Percentiles rank a stretch among this genome's conserved stretches.
Conservation (phyloP, 2,113 vertebrate genomes). For the Bagarius yarrelli region DNA sequence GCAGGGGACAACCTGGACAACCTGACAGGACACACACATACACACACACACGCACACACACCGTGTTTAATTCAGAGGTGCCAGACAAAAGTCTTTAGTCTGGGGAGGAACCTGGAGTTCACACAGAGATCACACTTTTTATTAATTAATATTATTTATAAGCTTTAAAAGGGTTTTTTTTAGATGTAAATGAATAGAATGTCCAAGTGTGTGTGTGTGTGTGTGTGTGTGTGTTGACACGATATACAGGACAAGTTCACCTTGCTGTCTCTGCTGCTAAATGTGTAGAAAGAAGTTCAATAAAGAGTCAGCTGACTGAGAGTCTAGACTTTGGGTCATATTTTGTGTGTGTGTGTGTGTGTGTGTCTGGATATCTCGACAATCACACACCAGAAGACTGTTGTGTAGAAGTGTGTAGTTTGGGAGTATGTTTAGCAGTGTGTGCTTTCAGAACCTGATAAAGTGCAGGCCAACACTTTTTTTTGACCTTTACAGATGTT, state of each 20-base stretch:
- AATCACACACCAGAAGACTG: not conserved
- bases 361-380: conserved; percentile 1
- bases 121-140: too few species aligned
- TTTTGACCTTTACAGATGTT: conserved; percentile 23
- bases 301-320: not conserved
- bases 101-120: too few species aligned
- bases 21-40: too few species aligned
- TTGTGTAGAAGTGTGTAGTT: too few species aligned
- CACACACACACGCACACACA: too few species aligned
- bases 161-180: conserved; percentile 21
- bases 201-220: not conserved
- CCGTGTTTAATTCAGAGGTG: too few species aligned
- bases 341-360: conserved; percentile 29
- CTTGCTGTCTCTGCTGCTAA: conserved; percentile 16
- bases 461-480: not conserved
- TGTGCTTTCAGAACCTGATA: too few species aligned
- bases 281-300: conserved; percentile 16
- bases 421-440: not conserved
- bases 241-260: conserved; percentile 18
- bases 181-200: conserved; percentile 2
- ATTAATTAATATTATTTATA: not conserved
- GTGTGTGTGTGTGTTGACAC: conserved; percentile 16
- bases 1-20: too few species aligned
- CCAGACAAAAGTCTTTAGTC: not conserved
- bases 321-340: conserved; percentile 21